A percentile compares a stretch with the other conserved stretches of the same genome.
These are phyloP conservation scores for Jordanella pulchra DNA, from an alignment of 2,797 vertebrate species.

Conservation along the genomic window DNA sequence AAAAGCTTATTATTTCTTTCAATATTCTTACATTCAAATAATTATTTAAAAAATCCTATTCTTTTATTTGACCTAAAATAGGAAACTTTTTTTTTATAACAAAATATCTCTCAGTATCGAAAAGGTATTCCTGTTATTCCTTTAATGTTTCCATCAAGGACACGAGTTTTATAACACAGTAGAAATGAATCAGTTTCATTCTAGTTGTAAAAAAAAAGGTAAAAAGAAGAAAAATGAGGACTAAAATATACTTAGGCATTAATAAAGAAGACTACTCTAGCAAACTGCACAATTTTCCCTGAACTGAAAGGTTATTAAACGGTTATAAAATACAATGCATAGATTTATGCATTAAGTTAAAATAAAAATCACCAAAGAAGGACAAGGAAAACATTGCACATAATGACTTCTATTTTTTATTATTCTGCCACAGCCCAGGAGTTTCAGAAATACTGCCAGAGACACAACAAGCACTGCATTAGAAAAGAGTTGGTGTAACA, in stretches of 20 bases:
- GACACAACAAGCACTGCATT: conserved; percentile 56
- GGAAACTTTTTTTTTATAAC: no score
- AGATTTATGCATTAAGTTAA: not conserved
- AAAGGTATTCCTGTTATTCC: not conserved
- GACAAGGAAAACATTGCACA: conserved; percentile 10
- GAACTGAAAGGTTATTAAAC: not conserved
- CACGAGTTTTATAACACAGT: not conserved
- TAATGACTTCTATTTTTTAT: conserved; percentile 5
- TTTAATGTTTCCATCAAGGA: not conserved
- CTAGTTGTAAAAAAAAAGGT: not conserved
- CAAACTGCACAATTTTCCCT: not conserved
- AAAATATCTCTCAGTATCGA: no score
- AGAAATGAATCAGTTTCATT: not conserved
- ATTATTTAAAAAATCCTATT: no score
- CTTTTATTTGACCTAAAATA: no score
- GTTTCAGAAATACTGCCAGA: conserved; percentile 35
- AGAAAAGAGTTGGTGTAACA: conserved; percentile 66
- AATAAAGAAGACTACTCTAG: not conserved
- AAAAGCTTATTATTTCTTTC: not conserved
- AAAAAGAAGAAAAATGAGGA: not conserved
- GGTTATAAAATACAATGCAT: not conserved
- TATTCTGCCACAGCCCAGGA: conserved; percentile 31
- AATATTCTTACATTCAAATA: not conserved
- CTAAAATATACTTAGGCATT: not conserved
- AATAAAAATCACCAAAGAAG: not conserved